phyloP scores from a whole-genome alignment of 2,888 invertebrate species.

The Trichogramma evanescens region DNA sequence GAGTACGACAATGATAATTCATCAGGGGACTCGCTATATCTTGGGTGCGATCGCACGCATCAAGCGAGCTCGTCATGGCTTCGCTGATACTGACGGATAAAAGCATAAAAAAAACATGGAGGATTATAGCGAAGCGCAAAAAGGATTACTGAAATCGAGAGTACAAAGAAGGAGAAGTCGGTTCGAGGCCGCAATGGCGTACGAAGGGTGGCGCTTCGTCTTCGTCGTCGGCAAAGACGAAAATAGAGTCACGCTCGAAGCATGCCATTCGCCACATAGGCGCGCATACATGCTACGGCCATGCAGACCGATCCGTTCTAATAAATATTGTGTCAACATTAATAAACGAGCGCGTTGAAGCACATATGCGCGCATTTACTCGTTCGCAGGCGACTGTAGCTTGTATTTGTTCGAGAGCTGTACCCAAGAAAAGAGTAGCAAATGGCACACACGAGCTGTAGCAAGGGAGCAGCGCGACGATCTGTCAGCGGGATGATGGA shows the following conservation, averaged over 20 bases:
- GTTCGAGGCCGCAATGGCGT: conserved; percentile 1
- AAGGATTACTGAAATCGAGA: background rate
- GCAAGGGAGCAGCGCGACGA: conserved; percentile 14
- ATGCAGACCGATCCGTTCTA: conserved; percentile 44
- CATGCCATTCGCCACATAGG: background rate
- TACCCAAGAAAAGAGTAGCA: background rate
- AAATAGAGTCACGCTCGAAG: conserved; percentile 20
- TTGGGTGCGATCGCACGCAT: too few relatives aligned
- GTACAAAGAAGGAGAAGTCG: conserved; percentile 9
- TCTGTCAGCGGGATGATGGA: conserved; percentile 38
- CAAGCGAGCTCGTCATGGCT: too few relatives aligned
- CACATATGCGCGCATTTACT: conserved; percentile 12
- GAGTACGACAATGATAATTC: too few relatives aligned
- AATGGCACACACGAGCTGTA: background rate
- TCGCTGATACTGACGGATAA: background rate
- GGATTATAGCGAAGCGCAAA: background rate
- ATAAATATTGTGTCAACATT: conserved; percentile 48
- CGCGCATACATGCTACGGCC: conserved; percentile 10
- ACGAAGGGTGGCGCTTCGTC: conserved; percentile 24
- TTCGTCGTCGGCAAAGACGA: conserved; percentile 16
- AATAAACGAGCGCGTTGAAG: conserved; percentile 37
- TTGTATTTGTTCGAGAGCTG: background rate
- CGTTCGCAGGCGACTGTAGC: background rate
- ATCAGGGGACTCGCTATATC: too few relatives aligned
- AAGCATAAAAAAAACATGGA: background rate